phyloP scores from a whole-genome alignment of 2,888 invertebrate genomes.

The Bombylius major region DNA sequence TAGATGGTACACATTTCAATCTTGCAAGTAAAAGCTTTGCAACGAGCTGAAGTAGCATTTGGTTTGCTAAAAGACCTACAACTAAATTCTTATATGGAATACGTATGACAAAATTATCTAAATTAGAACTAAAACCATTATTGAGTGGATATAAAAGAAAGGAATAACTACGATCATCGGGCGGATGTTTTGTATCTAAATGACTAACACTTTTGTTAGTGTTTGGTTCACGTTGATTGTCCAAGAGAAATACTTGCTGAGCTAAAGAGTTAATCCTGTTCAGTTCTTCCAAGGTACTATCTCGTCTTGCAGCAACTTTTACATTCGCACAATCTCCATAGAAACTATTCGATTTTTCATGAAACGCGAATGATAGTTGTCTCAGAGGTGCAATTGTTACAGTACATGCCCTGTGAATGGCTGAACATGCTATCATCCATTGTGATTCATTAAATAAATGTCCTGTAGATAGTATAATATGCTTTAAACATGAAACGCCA shows the following conservation, averaged over 20 bases:
- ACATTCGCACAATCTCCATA: conserved; percentile 87
- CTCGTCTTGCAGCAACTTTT: conserved; percentile 83
- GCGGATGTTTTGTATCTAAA: conserved; percentile 39
- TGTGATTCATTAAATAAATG: conserved; percentile 67
- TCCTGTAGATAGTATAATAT: conserved; percentile 71
- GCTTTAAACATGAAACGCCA: conserved; percentile 83
- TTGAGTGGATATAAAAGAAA: conserved; percentile 74
- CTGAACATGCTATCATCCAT: conserved; percentile 76
- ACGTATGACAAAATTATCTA: conserved; percentile 65
- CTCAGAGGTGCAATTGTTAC: conserved; percentile 79
- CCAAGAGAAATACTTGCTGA: conserved; percentile 71
- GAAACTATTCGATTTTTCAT: conserved; percentile 84
- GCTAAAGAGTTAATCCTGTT: conserved; percentile 76
- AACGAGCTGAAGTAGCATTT: conserved; percentile 82
- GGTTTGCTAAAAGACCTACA: conserved; percentile 81
- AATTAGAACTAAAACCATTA: conserved; percentile 54
- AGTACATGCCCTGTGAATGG: conserved; percentile 70
- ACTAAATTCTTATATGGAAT: conserved; percentile 81
- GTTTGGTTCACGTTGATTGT: conserved; percentile 35
- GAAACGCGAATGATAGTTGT: conserved; percentile 80
- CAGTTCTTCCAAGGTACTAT: conserved; percentile 73
- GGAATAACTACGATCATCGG: conserved; percentile 78
- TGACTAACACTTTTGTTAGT: conserved; percentile 12
- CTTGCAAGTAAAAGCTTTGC: conserved; percentile 76
- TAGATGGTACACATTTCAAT: conserved; percentile 48